phyloP scores from a whole-genome alignment of 2,797 vertebrate genomes.

The Myoxocephalus aenaeus region DNA sequence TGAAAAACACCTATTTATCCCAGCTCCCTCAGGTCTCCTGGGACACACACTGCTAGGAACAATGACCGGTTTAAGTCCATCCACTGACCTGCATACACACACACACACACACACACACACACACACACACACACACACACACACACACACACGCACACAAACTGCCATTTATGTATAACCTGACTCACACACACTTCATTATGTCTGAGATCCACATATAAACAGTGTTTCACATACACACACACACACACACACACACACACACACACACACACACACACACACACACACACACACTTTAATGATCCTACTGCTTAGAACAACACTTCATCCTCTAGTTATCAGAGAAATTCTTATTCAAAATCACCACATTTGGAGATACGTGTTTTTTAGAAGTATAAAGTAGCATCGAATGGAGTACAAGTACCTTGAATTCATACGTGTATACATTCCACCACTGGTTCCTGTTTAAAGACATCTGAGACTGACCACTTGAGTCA shows the following conservation, averaged over 20 bases:
- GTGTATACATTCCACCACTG: neutral
- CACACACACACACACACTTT: neutral
- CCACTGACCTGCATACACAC: slow-evolving; percentile 41
- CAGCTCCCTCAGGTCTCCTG: slow-evolving; percentile 55
- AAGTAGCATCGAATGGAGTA: neutral
- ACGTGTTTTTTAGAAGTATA: neutral
- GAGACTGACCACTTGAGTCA: neutral
- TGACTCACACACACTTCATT: slow-evolving; percentile 22
- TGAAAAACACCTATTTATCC: slow-evolving; percentile 76
- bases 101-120: slow-evolving; percentile 40
- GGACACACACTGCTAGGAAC: slow-evolving; percentile 55
- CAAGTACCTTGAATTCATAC: neutral
- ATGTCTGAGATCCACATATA: slow-evolving; percentile 15
- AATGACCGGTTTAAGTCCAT: slow-evolving; percentile 69
- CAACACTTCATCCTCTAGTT: neutral
- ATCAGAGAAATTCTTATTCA: neutral
- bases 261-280: no score
- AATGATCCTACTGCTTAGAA: neutral
- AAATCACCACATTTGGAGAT: neutral
- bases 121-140: slow-evolving; percentile 18
- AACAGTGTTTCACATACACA: neutral
- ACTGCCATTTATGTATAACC: neutral
- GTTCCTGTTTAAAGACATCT: neutral
- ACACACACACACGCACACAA: slow-evolving; percentile 9
- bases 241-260: no score